Evolutionary conservation across 2,888 invertebrate species (phyloP), one percentile per base, ranked within the genome.

Genomic region (Athalia cordata): DNA sequence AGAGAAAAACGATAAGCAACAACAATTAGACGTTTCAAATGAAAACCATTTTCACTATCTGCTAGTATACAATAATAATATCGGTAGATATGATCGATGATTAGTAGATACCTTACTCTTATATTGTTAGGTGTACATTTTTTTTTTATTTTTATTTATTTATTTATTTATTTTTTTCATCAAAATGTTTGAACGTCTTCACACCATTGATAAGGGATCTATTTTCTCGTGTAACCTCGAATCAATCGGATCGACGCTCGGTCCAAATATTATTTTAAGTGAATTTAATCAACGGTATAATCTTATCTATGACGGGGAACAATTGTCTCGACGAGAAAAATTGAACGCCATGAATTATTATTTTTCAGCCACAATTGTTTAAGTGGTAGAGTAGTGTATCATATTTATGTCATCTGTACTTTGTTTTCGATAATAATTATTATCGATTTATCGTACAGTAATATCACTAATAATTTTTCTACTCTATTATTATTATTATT

Each of bases 21-120:
- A 72, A 61, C 72, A 59, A 72, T 13, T 47, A 72, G 72, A 72
- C 59, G 72, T 72, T 72, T 72, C 62, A 74, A 62, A 75, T 61
- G 50, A 61, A 75, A 55, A 15, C 52, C 67, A 65, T 52, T 67
- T 67, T 43, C 29, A 47, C 78, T 78, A 78, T 64, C 64, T 55
- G 68, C 76, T 77, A 76, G 61, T 67, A 75, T 78, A 67, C 62
- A 67, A 61, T 64, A 11, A 64, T 75, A 62, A 59, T 67, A 75
- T 75, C 75, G 67, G 66, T 50, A 78, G 76, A 76, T 78, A 67
- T 76, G 76, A 78, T 78, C 76, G 65, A 59, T 67, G 74, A 76
- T 65, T 66, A 67, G 67, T 67, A 66, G 70, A 50, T 75, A 75
- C 62, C 15, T 66, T 11, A 50, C 43, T 62, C 75, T 50, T 62